These are phyloP conservation scores for Rhyacichthys aspro DNA, from an alignment of 2,797 vertebrate species.

Conservation along the genomic window DNA sequence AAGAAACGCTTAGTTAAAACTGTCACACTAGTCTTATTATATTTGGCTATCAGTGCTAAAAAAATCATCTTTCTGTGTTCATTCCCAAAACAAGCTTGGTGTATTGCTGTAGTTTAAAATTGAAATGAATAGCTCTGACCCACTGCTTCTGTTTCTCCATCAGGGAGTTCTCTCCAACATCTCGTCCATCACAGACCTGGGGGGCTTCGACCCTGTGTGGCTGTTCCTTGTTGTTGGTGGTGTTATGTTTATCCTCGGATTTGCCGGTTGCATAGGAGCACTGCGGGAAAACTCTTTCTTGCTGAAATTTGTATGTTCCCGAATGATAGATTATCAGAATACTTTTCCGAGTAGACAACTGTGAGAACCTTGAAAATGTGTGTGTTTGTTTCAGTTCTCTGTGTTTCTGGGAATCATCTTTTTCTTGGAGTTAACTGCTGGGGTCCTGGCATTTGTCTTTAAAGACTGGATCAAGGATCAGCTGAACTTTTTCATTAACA, in stretches of 20 bases:
- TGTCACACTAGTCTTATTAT: too few relatives aligned
- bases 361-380: not conserved
- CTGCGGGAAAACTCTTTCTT: conserved; percentile 96
- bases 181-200: conserved; percentile 96
- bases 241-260: conserved; percentile 98
- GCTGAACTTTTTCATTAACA: conserved; percentile 99
- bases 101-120: not conserved
- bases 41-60: too few relatives aligned
- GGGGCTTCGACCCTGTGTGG: conserved; percentile 98
- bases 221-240: conserved; percentile 96
- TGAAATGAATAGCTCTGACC: not conserved
- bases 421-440: conserved; percentile 97
- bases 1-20: too few relatives aligned
- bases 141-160: conserved; percentile 18
- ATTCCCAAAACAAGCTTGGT: too few relatives aligned
- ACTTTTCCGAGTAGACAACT: too few relatives aligned
- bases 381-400: conserved; percentile 86
- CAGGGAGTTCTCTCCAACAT: conserved; percentile 98
- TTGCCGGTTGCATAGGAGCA: conserved; percentile 96
- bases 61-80: too few relatives aligned
- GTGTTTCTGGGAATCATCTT: conserved; percentile 99
- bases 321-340: too few relatives aligned
- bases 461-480: conserved; percentile 99
- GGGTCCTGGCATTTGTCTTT: conserved; percentile 97
- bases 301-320: conserved; percentile 93